Base-by-base conservation (phyloP, 1,140 invertebrate genomes). In the Oryctes rhinoceros region DNA sequence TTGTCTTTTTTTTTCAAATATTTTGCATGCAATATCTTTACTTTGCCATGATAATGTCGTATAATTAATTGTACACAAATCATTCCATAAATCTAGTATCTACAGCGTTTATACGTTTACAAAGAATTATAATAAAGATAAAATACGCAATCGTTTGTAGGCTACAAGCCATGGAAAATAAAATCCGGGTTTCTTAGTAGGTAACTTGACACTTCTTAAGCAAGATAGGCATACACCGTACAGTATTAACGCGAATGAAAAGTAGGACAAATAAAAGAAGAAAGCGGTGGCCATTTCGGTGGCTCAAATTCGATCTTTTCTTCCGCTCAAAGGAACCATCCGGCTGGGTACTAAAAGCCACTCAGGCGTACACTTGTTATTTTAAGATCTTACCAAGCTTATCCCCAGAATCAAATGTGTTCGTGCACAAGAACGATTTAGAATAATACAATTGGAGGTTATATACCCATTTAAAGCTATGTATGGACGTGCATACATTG, bases 331-430 rank as follows among this genome's bases (percentile, higher is more conserved):
- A 53, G n/a, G 49, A 4, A 7, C n/a, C 49, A 53, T 24, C 39
- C 39, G 39, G 39, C 39, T 7, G 3, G 67, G 20, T 39, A 35
- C 30, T 20, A 59, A 78, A 59, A 44, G 44, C 44, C 47, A 78
- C 76, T 78, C 76, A 59, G 47, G 76, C 76, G 76, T 78, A 30
- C 76, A 78, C 76, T 78, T 78, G 76, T 78, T 78, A 78, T 78
- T 78, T 78, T 78, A 78, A 78, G 47, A 59, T 59, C 76, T 78
- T 78, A 49, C 20, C 44, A 15, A 20, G 76, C 48, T 49, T 59
- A 78, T 49, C 24, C 44, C 76, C 47, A 10, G 18, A 11, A 24
- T 78, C 48, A 53, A 78, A 44, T 30, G 76, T 30, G 76, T 59
- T 35, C 15, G 4, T 35, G 44, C 44, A 11, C 5, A 39, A 77